Evolutionary conservation across 2,797 vertebrate genomes (phyloP), one percentile per base, ranked within the genome.

Genomic region (Spinibarbus caldwelli): DNA sequence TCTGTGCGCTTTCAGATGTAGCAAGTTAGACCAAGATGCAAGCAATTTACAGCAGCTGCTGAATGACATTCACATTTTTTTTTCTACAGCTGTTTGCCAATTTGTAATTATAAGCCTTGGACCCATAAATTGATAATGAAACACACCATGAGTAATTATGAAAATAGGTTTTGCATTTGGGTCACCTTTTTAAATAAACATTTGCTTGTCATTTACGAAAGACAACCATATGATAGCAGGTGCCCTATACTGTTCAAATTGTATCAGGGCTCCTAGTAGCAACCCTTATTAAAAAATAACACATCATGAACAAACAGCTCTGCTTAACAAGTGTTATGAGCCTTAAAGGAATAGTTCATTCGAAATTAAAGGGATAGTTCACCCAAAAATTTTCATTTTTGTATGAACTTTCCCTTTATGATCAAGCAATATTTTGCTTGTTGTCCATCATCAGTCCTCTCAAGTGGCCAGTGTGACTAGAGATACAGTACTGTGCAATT

Each of bases 71-170:
- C 49, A 29, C 17, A 0, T 6, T 8, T 38, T 41, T 41, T 68
- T 52, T 93, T 92, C 92, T 87, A 91, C 91, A 91, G 91, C 87
- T 91, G 92, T 92, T 90, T 90, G 86, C 87, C 79, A 83, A 87
- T 85, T 83, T 89, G 88, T 90, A 71, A 47, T 72, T 83, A 75
- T 86, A 11, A 68, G 34, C 45, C 59, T 62, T 67, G 59, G 70
- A 64, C 71, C 31, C 57, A 36, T 49, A 19, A 38, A 49, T 75
- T 29, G 23, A 36, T 66, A 38, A 52, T 83, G 23, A 64, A 34
- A 47, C 23, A 73, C 52, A 59, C 45, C 5, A 14, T 10, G 3
- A 83, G 41, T 49, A 31, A 83, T 83, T 49, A 75, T 83, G 41
- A 66, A 75, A 62, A 75, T 49, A 67, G 6, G 45, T 38, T 80